A percentile compares a stretch with the other conserved stretches of the same genome.
phyloP scores from a whole-genome alignment of 2,888 invertebrate genomes.

The Eristalinus aeneus region DNA sequence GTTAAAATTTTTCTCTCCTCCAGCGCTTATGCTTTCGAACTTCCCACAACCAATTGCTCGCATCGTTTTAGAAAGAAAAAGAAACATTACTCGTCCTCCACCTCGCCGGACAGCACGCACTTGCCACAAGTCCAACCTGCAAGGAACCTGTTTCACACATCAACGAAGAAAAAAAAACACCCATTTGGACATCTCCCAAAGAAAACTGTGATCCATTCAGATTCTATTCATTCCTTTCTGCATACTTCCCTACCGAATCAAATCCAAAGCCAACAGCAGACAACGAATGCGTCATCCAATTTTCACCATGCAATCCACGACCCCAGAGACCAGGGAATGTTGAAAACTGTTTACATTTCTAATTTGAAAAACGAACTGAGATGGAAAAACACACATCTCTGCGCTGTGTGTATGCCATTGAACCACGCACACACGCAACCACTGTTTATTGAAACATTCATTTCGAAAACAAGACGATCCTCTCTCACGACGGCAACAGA shows the following conservation, averaged over 20 bases:
- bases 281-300: constrained; percentile 14
- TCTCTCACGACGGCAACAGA: constrained; percentile 37
- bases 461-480: constrained; percentile 33
- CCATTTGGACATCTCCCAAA: background rate
- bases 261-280: background rate
- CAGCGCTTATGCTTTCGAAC: too few species aligned
- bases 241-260: background rate
- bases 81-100: background rate
- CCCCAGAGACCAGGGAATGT: background rate
- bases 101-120: background rate
- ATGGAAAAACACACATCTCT: constrained; percentile 8
- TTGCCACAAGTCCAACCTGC: background rate
- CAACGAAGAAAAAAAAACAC: background rate
- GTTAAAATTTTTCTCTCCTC: too few species aligned
- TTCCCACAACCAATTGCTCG: too few species aligned
- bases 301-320: constrained; percentile 11
- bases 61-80: background rate
- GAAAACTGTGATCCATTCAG: background rate
- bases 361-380: constrained; percentile 30
- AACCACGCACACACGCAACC: constrained; percentile 9
- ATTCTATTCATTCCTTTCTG: background rate
- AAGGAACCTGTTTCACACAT: background rate
- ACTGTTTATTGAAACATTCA: constrained; percentile 50
- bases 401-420: background rate
- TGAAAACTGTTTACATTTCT: constrained; percentile 44